A percentile compares a stretch with the other conserved stretches of the same genome.
Conservation (phyloP, 2,888 invertebrate species). For the Zygothrica quintamaculata region DNA sequence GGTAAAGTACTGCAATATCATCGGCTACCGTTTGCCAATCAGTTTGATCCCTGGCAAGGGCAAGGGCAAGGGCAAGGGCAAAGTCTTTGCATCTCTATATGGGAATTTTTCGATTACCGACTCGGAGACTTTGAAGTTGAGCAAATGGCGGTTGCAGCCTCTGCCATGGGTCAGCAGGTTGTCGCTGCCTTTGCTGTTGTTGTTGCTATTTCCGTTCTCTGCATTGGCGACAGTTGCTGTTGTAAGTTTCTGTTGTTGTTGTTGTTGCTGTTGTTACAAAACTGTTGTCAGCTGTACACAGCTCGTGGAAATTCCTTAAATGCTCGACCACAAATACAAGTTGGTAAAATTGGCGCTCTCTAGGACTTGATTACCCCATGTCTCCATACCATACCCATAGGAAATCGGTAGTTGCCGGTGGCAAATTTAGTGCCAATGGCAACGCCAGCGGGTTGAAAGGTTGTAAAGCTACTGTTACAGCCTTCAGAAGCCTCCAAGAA, state of each 20-base stretch:
- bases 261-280: conserved; percentile 30
- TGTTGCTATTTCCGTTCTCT: conserved; percentile 34
- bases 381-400: conserved; percentile 45
- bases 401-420: conserved; percentile 29
- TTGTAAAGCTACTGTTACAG: conserved; percentile 62
- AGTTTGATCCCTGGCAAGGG: conserved; percentile 62
- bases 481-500: conserved; percentile 32
- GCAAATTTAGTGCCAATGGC: conserved; percentile 5
- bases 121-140: conserved; percentile 69
- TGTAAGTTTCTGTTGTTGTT: conserved; percentile 23
- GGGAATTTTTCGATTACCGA: conserved; percentile 3
- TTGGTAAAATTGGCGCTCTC: conserved; percentile 38
- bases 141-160: conserved; percentile 32
- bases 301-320: conserved; percentile 82
- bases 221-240: conserved; percentile 46
- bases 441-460: conserved; percentile 56
- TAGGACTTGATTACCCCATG: conserved; percentile 57
- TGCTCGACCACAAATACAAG: conserved; percentile 57
- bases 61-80: conserved; percentile 49
- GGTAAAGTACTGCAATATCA: conserved; percentile 33
- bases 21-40: conserved; percentile 72
- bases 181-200: conserved; percentile 42
- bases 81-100: conserved; percentile 29
- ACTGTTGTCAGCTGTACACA: conserved; percentile 66
- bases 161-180: conserved; percentile 76